These are phyloP conservation scores for Elgaria multicarinata DNA, from an alignment of 2,113 vertebrate genomes.

Conservation along the genomic window DNA sequence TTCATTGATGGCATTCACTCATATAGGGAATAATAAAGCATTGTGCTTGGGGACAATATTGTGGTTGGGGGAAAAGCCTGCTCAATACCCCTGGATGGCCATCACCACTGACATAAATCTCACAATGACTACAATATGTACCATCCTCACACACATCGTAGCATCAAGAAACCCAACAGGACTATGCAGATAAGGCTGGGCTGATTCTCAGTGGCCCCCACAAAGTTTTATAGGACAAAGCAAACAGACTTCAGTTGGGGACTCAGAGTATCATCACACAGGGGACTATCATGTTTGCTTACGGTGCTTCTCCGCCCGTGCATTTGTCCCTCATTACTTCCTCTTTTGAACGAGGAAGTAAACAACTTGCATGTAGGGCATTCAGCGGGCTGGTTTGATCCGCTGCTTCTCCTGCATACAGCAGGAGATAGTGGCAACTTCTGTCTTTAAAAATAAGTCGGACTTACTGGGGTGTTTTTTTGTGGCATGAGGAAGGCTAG, in stretches of 20 bases:
- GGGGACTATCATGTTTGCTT: too few relatives aligned
- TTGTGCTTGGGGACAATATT: background rate
- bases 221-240: background rate
- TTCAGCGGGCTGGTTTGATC: too few relatives aligned
- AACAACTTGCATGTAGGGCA: too few relatives aligned
- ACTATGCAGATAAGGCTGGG: background rate
- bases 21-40: background rate
- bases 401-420: too few relatives aligned
- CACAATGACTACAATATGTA: background rate
- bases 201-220: background rate
- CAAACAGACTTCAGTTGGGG: background rate
- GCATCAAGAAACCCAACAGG: background rate
- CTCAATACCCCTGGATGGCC: background rate
- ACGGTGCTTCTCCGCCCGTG: too few relatives aligned
- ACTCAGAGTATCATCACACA: too few relatives aligned
- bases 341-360: too few relatives aligned
- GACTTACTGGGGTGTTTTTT: too few relatives aligned
- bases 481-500: too few relatives aligned
- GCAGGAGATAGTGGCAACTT: too few relatives aligned
- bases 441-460: too few relatives aligned
- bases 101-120: background rate
- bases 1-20: background rate
- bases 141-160: background rate
- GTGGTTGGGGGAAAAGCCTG: background rate
- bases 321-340: too few relatives aligned